These are phyloP conservation scores for Stegophylla sp. DNA, from an alignment of 2,888 invertebrate species.

Conservation along the genomic window DNA sequence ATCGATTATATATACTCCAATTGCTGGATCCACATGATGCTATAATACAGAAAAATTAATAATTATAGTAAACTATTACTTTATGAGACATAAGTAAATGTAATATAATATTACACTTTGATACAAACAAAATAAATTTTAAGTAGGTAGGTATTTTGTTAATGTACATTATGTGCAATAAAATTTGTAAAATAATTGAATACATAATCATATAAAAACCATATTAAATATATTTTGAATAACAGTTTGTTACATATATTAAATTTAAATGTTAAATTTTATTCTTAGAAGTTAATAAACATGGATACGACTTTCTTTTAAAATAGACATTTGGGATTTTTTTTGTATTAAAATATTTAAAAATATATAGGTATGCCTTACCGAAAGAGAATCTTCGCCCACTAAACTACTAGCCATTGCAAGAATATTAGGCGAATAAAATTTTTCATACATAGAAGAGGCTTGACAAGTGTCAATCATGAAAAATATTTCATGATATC, in stretches of 20 bases:
- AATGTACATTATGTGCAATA: no score
- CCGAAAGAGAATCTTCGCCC: constrained; percentile 75
- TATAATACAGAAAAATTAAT: constrained; percentile 67
- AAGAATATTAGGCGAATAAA: constrained; percentile 97
- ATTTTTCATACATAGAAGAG: constrained; percentile 96
- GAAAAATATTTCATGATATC: constrained; percentile 97
- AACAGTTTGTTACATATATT: no score
- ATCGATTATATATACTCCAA: constrained; percentile 99
- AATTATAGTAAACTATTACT: not conserved
- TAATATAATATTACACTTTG: not conserved
- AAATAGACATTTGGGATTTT: no score
- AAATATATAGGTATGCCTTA: constrained; percentile 15
- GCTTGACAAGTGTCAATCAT: constrained; percentile 99
- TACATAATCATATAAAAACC: no score
- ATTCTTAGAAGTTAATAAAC: no score
- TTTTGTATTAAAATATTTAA: no score
- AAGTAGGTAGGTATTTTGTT: not conserved
- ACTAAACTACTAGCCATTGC: constrained; percentile 97
- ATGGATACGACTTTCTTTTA: no score
- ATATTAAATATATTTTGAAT: no score
- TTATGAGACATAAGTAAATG: not conserved
- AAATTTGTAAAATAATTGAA: no score
- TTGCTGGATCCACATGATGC: constrained; percentile 98
- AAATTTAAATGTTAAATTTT: no score
- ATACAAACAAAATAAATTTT: constrained; percentile 7